Percentiles rank a stretch among this genome's conserved stretches.
These are phyloP conservation scores for Casuarius casuarius DNA, from an alignment of 2,113 vertebrate genomes.

Conservation along the genomic window DNA sequence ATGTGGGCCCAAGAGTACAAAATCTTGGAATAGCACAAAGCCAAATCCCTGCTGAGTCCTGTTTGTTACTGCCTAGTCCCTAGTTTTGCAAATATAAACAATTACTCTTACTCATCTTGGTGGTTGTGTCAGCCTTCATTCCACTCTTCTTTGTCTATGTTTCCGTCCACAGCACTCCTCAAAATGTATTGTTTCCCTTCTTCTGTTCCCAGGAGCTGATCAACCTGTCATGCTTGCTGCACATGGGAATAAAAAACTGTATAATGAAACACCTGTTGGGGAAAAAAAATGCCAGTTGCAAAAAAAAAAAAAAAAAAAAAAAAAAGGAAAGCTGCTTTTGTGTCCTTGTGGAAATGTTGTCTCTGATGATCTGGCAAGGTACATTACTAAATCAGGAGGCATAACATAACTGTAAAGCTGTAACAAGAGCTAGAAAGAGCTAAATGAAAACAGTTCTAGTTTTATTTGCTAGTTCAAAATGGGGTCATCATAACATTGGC, in stretches of 20 bases:
- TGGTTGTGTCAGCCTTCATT: not conserved
- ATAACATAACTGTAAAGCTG: not conserved
- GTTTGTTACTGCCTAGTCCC: rapidly evolving
- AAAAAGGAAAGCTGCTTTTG: not conserved
- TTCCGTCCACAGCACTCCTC: not conserved
- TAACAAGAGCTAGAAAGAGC: not conserved
- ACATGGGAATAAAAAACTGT: not conserved
- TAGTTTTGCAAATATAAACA: not conserved
- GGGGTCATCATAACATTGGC: not conserved
- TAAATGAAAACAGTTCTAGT: not conserved
- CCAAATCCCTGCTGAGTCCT: not conserved
- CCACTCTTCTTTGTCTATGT: not conserved
- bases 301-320: not conserved
- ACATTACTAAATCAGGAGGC: not conserved
- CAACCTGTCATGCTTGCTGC: not conserved
- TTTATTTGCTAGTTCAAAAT: not conserved
- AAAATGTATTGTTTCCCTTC: not conserved
- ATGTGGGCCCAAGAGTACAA: not conserved
- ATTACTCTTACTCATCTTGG: not conserved
- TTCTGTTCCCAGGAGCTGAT: not conserved
- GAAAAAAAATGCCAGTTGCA: not conserved
- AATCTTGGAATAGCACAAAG: not conserved
- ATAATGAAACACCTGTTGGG: not conserved
- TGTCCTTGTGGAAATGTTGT: not conserved
- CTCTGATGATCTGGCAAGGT: not conserved